Conservation (phyloP, 2,888 invertebrate genomes). For the Drepana falcataria region DNA sequence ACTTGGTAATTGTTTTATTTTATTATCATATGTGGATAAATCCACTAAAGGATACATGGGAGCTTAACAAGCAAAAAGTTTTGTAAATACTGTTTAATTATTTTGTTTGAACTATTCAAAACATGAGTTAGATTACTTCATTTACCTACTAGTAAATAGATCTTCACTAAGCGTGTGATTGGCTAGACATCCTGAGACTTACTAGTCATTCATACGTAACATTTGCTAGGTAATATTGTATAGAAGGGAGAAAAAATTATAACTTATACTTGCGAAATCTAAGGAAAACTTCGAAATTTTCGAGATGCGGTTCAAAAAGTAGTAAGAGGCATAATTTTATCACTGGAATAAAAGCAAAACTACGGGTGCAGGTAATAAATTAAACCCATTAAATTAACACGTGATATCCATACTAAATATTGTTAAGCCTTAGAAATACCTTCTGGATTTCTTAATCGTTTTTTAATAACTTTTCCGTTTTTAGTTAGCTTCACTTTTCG, state of each 20-base stretch:
- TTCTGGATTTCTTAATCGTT: slow-evolving; percentile 70
- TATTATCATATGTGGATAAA: too few relatives aligned
- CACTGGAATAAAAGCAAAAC: slow-evolving; percentile 26
- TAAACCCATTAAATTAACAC: neutral
- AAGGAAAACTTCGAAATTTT: slow-evolving; percentile 17
- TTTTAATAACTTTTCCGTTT: slow-evolving; percentile 73
- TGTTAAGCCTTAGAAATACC: slow-evolving; percentile 31
- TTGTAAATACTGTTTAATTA: too few relatives aligned
- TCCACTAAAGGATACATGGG: too few relatives aligned
- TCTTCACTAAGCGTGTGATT: too few relatives aligned
- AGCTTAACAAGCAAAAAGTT: too few relatives aligned
- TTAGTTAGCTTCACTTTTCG: slow-evolving; percentile 72
- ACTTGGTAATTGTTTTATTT: too few relatives aligned
- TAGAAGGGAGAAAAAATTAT: slow-evolving; percentile 5
- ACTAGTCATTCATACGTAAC: too few relatives aligned
- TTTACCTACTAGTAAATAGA: too few relatives aligned
- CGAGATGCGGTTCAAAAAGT: slow-evolving; percentile 54
- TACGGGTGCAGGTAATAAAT: slow-evolving; percentile 11
- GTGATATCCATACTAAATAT: neutral
- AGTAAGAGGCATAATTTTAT: slow-evolving; percentile 65
- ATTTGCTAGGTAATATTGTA: slow-evolving; percentile 6
- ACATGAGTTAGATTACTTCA: too few relatives aligned
- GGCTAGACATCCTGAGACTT: too few relatives aligned
- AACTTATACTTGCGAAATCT: neutral
- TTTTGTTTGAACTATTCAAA: too few relatives aligned